A percentile compares a stretch with the other conserved stretches of the same genome.
phyloP scores from a whole-genome alignment of 1,140 invertebrate species.

The Venturia canescens region DNA sequence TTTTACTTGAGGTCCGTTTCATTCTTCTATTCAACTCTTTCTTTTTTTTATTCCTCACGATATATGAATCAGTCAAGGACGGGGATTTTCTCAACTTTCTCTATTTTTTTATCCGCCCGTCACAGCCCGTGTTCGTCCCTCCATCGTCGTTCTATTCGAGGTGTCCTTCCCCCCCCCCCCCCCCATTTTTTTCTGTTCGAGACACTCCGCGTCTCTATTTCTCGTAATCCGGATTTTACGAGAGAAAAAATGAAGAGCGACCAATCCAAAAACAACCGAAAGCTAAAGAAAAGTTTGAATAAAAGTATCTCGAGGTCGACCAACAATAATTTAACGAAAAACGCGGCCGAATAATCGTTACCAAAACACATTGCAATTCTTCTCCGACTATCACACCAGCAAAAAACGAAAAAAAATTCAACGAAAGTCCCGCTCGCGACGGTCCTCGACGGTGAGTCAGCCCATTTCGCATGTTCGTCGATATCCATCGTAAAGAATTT shows the following conservation, averaged over 20 bases:
- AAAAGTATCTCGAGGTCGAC: too few species aligned
- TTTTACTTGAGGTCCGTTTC: background rate
- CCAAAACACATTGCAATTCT: background rate
- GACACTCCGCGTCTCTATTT: too few species aligned
- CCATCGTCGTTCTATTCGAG: background rate
- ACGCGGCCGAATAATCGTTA: too few species aligned
- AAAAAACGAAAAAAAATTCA: background rate
- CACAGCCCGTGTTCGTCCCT: background rate
- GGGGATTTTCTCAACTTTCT: background rate
- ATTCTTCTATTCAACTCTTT: background rate
- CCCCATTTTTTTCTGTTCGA: too few species aligned
- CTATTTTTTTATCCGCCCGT: background rate
- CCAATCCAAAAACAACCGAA: background rate
- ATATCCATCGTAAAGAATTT: too few species aligned
- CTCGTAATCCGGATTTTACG: too few species aligned
- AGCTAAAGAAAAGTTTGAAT: background rate
- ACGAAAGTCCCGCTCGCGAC: background rate
- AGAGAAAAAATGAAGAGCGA: too few species aligned
- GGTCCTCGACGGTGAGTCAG: too few species aligned
- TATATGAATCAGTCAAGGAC: background rate
- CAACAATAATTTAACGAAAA: background rate
- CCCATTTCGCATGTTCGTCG: too few species aligned
- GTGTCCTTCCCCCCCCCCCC: background rate
- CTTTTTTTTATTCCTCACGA: background rate
- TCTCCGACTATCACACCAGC: too few species aligned